phyloP scores from a whole-genome alignment of 2,113 vertebrate species.

The Corythaixoides concolor region DNA sequence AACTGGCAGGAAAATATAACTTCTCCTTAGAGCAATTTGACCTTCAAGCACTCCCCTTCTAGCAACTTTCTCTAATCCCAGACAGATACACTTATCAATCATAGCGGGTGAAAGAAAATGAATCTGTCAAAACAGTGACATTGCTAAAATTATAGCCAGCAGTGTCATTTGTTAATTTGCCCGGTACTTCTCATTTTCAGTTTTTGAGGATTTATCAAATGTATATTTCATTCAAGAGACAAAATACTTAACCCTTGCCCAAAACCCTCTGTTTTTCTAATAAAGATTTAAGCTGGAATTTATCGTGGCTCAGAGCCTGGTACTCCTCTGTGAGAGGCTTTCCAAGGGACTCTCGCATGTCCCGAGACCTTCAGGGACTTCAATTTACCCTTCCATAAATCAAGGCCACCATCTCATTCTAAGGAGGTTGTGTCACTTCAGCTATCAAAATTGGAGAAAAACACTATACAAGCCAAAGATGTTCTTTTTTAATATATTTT shows the following conservation, averaged over 20 bases:
- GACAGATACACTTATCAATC: constrained; percentile 54
- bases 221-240: not conserved
- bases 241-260: not conserved
- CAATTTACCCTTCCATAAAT: not conserved
- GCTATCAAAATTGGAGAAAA: not conserved
- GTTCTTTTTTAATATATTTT: not conserved
- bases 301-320: not conserved
- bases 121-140: constrained; percentile 2
- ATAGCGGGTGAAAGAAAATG: constrained; percentile 11
- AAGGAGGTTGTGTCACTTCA: not conserved
- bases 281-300: not conserved
- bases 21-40: constrained; percentile 50
- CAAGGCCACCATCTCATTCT: not conserved
- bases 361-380: not conserved
- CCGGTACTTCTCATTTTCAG: not conserved
- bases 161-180: constrained; percentile 1
- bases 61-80: constrained; percentile 50
- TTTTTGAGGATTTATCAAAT: not conserved
- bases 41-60: constrained; percentile 56
- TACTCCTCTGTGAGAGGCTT: not conserved
- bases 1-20: constrained; percentile 57
- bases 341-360: rapidly evolving
- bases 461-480: not conserved
- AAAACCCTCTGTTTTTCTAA: rapidly evolving
- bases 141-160: not conserved